phyloP scores from a whole-genome alignment of 2,888 invertebrate genomes.

The Himalopsyche tibetana region DNA sequence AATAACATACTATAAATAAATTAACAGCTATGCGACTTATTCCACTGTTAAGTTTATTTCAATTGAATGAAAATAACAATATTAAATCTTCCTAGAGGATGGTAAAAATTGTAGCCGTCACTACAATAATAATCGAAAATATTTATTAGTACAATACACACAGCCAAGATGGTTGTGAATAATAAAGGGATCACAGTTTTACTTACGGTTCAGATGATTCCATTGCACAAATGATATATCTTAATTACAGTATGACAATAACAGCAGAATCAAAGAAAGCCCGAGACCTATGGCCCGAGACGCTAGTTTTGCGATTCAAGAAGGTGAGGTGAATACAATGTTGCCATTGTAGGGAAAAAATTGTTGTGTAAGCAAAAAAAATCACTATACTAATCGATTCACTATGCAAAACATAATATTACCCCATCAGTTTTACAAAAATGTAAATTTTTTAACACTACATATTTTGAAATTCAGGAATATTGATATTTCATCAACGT shows the following conservation, averaged over 20 bases:
- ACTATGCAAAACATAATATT: too few relatives aligned
- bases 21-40: too few relatives aligned
- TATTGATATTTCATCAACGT: too few relatives aligned
- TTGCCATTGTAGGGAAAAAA: too few relatives aligned
- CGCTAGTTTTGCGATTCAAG: neutral
- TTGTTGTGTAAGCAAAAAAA: too few relatives aligned
- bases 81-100: neutral
- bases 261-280: neutral
- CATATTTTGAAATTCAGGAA: too few relatives aligned
- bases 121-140: slow-evolving; percentile 33
- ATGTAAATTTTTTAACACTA: too few relatives aligned
- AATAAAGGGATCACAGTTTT: neutral
- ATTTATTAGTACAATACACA: neutral
- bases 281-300: slow-evolving; percentile 3
- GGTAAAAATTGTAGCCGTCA: slow-evolving; percentile 3
- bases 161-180: neutral
- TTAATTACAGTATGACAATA: neutral
- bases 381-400: too few relatives aligned
- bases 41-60: too few relatives aligned
- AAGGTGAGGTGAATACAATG: neutral
- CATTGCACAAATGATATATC: slow-evolving; percentile 22
- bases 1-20: too few relatives aligned
- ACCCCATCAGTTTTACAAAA: too few relatives aligned
- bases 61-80: slow-evolving; percentile 18
- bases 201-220: slow-evolving; percentile 10